Evolutionary conservation across 2,888 invertebrate genomes (phyloP).

Genomic region (Pollenia labialis): DNA sequence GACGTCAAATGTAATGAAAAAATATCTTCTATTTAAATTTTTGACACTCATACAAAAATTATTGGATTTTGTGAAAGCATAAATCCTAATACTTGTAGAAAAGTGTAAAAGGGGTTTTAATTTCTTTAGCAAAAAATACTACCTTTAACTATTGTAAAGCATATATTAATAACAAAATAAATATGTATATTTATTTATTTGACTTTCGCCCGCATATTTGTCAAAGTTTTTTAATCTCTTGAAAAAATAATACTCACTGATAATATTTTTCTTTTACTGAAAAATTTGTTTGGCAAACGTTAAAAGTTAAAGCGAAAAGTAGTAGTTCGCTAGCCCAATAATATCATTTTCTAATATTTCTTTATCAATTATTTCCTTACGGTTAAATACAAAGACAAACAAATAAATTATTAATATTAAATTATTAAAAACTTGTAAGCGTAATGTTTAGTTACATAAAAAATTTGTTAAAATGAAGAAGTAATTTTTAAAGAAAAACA

Average conservation of each 20-base stretch:
- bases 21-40: no score
- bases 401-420: neutral
- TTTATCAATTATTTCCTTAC: neutral
- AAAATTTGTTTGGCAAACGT: constrained; percentile 17
- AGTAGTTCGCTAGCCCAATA: neutral
- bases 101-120: neutral
- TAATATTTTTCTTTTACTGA: constrained; percentile 24
- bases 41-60: no score
- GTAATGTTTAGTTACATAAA: constrained; percentile 2
- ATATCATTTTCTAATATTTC: constrained; percentile 11
- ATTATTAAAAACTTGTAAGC: neutral
- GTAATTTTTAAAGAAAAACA: neutral
- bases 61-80: no score
- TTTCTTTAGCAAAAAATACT: neutral
- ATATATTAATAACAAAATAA: constrained; percentile 8
- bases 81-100: no score
- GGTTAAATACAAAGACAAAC: neutral
- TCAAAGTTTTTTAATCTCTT: constrained; percentile 30
- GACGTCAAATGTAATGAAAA: no score
- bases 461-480: neutral
- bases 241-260: constrained; percentile 35
- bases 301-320: neutral
- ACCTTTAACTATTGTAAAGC: neutral
- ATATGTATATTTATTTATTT: constrained; percentile 30
- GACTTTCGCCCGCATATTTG: constrained; percentile 1